Evolutionary conservation across 2,888 invertebrate species (phyloP), one percentile per base, ranked within the genome.

Genomic region (Aspidapion aeneum): DNA sequence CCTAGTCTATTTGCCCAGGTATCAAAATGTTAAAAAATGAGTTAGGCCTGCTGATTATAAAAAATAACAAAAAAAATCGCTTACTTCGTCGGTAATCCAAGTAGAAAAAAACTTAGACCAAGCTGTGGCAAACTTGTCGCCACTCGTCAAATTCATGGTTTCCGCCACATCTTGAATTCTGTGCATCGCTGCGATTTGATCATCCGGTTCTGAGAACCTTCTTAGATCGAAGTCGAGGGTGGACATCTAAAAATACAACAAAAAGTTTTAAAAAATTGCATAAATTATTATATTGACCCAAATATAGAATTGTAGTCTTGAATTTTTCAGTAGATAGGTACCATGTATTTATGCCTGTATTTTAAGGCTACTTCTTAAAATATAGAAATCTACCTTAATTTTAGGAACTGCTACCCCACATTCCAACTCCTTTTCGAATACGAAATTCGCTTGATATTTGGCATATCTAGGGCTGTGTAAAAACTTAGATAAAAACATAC

Each of bases 101-200:
- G 87, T 85, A 7, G 86, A 87, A 73, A 90, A 91, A 59, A 84
- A 84, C 78, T 87, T 87, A 9, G 89, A 87, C 90, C 90, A 91
- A 1, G 87, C 85, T 57, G 87, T 88, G 1, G 85, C 83, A 77
- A 86, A 87, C 22, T 83, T 83, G 69, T 87, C 84, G 1, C 86
- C 86, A 2, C 85, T 82, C 2, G 84, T 82, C 63, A 91, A 84
- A 72, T 86, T 83, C 0, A 84, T 79, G 7, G 82, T 77, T 64
- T 83, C 82, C 0, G 87, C 84, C 18, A 89, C 74, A 60, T 79
- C 67, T 75, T 86, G 86, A 0, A 87, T 81, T 63, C 79, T 75
- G 73, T 90, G 87, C 90, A 91, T 91, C 0, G 90, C 90, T 1
- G 89, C 88, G 61, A 91, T 82, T 79, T 90, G 89, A 70, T 88